A percentile compares a stretch with the other conserved stretches of the same genome.
Evolutionary conservation across 2,113 vertebrate genomes (phyloP).

Genomic region (Pelodiscus sinensis): DNA sequence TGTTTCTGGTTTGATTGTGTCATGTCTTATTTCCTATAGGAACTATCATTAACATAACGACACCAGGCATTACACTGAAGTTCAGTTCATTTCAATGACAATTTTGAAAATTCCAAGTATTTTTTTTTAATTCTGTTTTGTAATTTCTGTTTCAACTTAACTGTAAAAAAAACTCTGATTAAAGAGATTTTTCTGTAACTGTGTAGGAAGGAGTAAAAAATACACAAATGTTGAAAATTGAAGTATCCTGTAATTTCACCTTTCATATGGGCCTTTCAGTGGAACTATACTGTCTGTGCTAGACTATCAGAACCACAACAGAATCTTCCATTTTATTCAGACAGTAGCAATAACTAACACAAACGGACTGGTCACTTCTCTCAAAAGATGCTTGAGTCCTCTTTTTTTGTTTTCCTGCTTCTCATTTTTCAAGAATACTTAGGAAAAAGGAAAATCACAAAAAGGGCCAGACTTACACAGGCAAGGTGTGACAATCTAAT

Average conservation of each 20-base stretch:
- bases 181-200: background rate
- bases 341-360: background rate
- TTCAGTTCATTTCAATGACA: background rate
- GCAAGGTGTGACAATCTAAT: background rate
- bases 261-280: fast-evolving
- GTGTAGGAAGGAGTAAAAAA: background rate
- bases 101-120: constrained; percentile 15
- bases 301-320: fast-evolving
- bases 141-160: background rate
- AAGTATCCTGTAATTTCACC: background rate
- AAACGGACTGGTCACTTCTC: background rate
- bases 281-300: background rate
- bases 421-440: background rate
- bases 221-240: background rate
- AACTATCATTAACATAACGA: constrained; percentile 15
- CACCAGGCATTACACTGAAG: background rate
- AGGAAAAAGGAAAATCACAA: background rate
- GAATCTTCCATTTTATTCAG: background rate
- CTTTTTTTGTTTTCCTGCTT: background rate
- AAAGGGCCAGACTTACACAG: background rate
- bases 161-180: fast-evolving
- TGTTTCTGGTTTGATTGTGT: background rate
- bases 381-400: background rate
- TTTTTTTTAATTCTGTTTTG: background rate
- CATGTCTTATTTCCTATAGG: background rate